Base-by-base conservation (phyloP, 1,140 invertebrate species). In the Euwallacea fornicatus region DNA sequence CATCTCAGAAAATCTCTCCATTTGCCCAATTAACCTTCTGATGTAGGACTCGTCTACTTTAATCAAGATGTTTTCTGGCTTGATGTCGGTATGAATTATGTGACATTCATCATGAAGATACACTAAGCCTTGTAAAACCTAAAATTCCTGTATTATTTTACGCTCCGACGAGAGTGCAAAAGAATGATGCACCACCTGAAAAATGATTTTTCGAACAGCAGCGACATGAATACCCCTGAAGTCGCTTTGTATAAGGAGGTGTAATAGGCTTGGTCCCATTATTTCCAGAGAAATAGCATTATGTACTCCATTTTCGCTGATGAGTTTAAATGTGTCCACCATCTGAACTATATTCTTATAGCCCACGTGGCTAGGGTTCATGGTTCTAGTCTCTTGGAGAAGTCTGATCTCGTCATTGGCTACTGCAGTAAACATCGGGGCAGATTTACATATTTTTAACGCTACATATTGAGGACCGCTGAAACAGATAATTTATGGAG, bases 31-130 rank as follows among this genome's bases (percentile, higher is more conserved):
- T 77, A 98, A 83, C 80, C 93, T 94, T 71, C 91, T 87, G 69
- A 98, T 91, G 81, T 97, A 92, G 41, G 85, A 78, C 71, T 92
- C 89, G 79, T 93, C 89, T 7, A 97, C 94, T 84, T 94, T 96
- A 66, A 98, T 86, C 58, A 99, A 85, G 63, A 99, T 96, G 87
- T 99, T 99, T 85, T 99, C 98, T 47, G 97, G 98, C 82, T 99
- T 99, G 75, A 99, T 97, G 82, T 99, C 98, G 15, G 98, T 99
- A 82, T 99, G 98, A 83, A 99, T 99, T 76, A 99, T 99, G 82
- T 90, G 87, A 87, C 97, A 99, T 85, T 97, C 97, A 69, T 91
- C 90, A 83, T 99, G 98, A 65, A 99, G 86, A 85, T 99, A 99
- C 81, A 96, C 91, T 72, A 99, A 85, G 44, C 95, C 97, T 85